A percentile compares a stretch with the other conserved stretches of the same genome.
Evolutionary conservation across 2,113 vertebrate genomes (phyloP).

Genomic region (Campylorhamphus procurvoides): DNA sequence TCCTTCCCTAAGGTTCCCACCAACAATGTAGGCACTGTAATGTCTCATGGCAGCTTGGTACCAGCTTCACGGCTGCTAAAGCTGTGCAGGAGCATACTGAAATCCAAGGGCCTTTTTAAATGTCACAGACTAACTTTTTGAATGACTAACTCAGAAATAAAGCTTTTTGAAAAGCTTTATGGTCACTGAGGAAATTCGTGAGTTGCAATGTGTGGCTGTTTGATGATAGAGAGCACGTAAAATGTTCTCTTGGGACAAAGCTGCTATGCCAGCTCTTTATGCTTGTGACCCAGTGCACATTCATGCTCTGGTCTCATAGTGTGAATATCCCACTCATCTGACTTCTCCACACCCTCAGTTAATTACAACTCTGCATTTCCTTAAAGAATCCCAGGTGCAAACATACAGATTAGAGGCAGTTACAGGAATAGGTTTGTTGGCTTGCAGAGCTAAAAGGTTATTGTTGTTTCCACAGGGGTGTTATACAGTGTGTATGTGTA

Average conservation of each 20-base stretch:
- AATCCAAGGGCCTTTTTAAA: constrained; percentile 22
- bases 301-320: background rate
- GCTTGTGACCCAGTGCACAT: constrained; percentile 47
- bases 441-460: constrained; percentile 57
- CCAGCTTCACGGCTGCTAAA: background rate
- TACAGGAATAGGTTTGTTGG: constrained; percentile 58
- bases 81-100: background rate
- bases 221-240: constrained; percentile 39
- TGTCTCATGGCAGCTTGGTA: background rate
- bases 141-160: constrained; percentile 5
- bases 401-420: constrained; percentile 42
- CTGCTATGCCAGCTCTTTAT: background rate
- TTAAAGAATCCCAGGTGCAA: constrained; percentile 67
- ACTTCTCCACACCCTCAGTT: constrained; percentile 47
- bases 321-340: constrained; percentile 67
- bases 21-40: constrained; percentile 58
- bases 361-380: constrained; percentile 63
- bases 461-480: constrained; percentile 42
- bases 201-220: constrained; percentile 16
- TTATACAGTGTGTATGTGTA: constrained; percentile 40
- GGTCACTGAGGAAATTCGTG: constrained; percentile 11
- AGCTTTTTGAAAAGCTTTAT: constrained; percentile 36
- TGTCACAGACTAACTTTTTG: constrained; percentile 15
- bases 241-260: background rate
- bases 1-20: constrained; percentile 35